Percentiles rank a stretch among this genome's conserved stretches.
Evolutionary conservation across 2,888 invertebrate genomes (phyloP).

Genomic region (Harmothoe impar): DNA sequence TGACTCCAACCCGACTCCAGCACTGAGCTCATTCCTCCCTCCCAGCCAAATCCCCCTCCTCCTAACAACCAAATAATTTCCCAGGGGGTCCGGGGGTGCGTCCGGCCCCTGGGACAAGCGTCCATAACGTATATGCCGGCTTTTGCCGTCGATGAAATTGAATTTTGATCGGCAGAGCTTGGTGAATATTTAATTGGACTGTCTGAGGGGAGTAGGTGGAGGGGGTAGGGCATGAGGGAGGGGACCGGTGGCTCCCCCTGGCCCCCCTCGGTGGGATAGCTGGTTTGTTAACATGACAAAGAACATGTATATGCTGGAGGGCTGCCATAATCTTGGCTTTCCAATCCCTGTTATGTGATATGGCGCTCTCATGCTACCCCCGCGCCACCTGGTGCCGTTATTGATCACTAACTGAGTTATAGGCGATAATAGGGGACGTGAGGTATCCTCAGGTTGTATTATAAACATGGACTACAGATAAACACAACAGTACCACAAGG

Average conservation of each 20-base stretch:
- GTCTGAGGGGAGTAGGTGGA: not conserved
- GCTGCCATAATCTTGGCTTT: conserved; percentile 46
- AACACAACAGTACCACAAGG: no score
- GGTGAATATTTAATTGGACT: conserved; percentile 23
- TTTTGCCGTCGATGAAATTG: conserved; percentile 13
- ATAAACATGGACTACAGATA: no score
- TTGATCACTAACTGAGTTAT: not conserved
- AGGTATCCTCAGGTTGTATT: not conserved
- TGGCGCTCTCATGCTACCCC: not conserved
- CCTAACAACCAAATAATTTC: conserved; percentile 40
- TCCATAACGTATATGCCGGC: conserved; percentile 24
- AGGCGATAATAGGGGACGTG: not conserved
- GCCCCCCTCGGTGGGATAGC: not conserved
- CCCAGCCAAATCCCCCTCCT: not conserved
- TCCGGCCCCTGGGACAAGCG: not conserved
- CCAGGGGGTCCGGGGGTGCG: conserved; percentile 18
- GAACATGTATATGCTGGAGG: conserved; percentile 23
- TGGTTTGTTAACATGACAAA: conserved; percentile 40
- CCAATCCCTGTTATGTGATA: conserved; percentile 29
- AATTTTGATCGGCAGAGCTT: conserved; percentile 28
- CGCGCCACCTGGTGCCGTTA: not conserved
- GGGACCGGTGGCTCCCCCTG: not conserved
- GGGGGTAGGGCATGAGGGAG: not conserved
- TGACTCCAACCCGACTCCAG: not conserved
- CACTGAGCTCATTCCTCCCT: not conserved